Evolutionary conservation across 2,797 vertebrate species (phyloP).

Genomic region (Onychomys torridus): DNA sequence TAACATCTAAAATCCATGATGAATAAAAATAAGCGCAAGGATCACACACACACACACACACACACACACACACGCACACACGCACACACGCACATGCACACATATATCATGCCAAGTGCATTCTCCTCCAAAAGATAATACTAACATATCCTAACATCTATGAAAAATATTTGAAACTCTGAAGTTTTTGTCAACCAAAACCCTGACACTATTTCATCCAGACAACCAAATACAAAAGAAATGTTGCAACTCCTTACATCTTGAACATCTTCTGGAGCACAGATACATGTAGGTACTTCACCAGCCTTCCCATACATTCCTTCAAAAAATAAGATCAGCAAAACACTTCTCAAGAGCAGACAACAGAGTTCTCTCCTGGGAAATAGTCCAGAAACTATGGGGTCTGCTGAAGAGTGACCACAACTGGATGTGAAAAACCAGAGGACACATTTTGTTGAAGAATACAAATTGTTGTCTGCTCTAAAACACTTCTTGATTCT

Average conservation of each 20-base stretch:
- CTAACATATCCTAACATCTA: neutral
- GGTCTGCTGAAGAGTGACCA: slow-evolving; percentile 16
- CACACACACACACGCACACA: neutral
- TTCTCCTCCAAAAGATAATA: neutral
- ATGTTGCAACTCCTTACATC: neutral
- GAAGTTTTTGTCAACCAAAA: neutral
- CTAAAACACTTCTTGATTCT: neutral
- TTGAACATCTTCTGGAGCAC: neutral
- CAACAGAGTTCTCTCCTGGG: neutral
- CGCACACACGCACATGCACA: too few relatives aligned
- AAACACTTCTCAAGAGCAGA: slow-evolving; percentile 18
- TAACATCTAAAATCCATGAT: neutral
- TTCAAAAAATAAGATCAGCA: slow-evolving; percentile 12
- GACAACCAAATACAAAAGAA: neutral
- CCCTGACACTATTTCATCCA: neutral
- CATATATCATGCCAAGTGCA: neutral
- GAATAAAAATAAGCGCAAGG: neutral
- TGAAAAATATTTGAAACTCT: neutral
- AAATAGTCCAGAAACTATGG: slow-evolving; percentile 5
- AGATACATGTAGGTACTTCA: neutral
- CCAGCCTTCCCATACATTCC: neutral
- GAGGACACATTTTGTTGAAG: slow-evolving; percentile 57
- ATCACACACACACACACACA: too few relatives aligned
- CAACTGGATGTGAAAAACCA: slow-evolving; percentile 31
- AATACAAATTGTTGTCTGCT: neutral